These are phyloP conservation scores for Troides helena DNA, from an alignment of 2,888 invertebrate species.

Conservation along the genomic window DNA sequence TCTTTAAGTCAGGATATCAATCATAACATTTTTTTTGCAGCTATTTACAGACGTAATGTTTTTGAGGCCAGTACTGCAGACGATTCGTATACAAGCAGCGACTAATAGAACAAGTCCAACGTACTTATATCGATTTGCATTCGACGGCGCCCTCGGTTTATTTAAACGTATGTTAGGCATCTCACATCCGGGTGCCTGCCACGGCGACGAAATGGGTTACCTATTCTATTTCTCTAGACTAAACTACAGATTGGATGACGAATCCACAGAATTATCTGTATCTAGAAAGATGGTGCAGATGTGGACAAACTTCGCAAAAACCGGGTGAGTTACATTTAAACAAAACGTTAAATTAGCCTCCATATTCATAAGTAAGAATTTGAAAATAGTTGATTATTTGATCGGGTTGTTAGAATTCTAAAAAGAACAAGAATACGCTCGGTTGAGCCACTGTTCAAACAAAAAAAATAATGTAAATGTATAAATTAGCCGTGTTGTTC, in stretches of 20 bases:
- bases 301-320: conserved; percentile 84
- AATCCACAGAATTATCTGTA: conserved; percentile 79
- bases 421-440: no score
- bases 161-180: conserved; percentile 83
- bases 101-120: conserved; percentile 75
- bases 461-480: no score
- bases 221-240: conserved; percentile 83
- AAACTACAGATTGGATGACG: conserved; percentile 80
- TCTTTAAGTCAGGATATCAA: not conserved
- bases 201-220: conserved; percentile 84
- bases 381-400: not conserved
- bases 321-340: conserved; percentile 68
- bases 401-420: no score
- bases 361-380: not conserved
- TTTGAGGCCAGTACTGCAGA: conserved; percentile 78
- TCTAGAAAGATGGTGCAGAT: conserved; percentile 81
- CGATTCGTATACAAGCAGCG: conserved; percentile 65
- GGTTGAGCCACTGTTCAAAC: no score
- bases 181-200: conserved; percentile 80
- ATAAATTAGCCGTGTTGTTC: no score
- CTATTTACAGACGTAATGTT: conserved; percentile 83
- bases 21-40: conserved; percentile 47
- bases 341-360: not conserved
- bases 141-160: conserved; percentile 82
- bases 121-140: conserved; percentile 81